Percentiles rank a stretch among this genome's conserved stretches.
phyloP scores from a whole-genome alignment of 2,888 invertebrate species.

The Notocelia uddmanniana region DNA sequence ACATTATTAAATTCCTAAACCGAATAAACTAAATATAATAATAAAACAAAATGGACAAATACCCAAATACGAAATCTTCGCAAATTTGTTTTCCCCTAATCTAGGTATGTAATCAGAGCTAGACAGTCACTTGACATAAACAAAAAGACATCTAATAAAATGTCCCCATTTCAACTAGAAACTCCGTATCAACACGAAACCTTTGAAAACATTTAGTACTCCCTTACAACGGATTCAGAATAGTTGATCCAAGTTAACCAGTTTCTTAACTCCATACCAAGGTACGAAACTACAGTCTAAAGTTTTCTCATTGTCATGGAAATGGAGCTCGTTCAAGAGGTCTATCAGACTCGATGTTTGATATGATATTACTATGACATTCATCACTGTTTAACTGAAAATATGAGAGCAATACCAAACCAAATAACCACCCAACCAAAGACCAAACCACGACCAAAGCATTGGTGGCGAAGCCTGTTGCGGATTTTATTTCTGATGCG shows the following conservation, averaged over 20 bases:
- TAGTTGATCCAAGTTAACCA: neutral
- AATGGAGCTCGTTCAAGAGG: neutral
- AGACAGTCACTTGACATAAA: neutral
- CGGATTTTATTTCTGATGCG: too few relatives aligned
- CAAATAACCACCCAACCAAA: too few relatives aligned
- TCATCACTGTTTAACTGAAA: neutral
- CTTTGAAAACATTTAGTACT: slow-evolving; percentile 25
- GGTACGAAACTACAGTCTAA: neutral
- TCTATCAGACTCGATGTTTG: neutral
- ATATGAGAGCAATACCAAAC: neutral
- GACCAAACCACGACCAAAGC: too few relatives aligned
- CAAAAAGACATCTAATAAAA: slow-evolving; percentile 19
- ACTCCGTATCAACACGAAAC: slow-evolving; percentile 8
- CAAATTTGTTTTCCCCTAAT: too few relatives aligned
- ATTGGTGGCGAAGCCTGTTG: too few relatives aligned
- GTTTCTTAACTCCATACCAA: neutral
- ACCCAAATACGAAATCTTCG: too few relatives aligned
- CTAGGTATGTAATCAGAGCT: too few relatives aligned
- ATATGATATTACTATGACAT: neutral
- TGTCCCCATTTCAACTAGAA: slow-evolving; percentile 8
- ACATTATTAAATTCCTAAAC: too few relatives aligned
- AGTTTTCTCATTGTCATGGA: neutral
- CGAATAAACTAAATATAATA: too few relatives aligned
- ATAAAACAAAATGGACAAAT: too few relatives aligned
- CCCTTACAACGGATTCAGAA: slow-evolving; percentile 5